These are phyloP conservation scores for Oceanodroma leucorhoa DNA, from an alignment of 2,797 vertebrate genomes.

Conservation along the genomic window DNA sequence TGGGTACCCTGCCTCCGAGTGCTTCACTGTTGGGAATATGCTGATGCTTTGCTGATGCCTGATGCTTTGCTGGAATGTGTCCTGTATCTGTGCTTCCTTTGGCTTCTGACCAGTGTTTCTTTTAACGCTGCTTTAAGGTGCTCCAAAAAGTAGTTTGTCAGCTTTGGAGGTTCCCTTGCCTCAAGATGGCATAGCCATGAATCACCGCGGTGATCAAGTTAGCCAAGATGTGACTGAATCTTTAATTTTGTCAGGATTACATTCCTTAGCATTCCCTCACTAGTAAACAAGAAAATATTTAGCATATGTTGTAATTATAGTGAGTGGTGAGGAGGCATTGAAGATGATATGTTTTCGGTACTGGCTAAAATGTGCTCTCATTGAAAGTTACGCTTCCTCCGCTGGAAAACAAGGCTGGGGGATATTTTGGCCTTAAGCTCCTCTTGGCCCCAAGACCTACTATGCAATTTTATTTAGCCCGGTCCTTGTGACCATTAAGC, in stretches of 20 bases:
- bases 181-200: conserved; percentile 13
- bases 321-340: neutral
- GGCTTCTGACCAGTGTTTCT: neutral
- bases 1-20: conserved; percentile 4
- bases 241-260: conserved; percentile 24
- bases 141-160: neutral
- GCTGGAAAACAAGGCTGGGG: neutral
- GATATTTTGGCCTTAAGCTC: neutral
- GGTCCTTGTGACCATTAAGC: neutral
- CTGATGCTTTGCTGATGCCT: neutral
- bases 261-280: conserved; percentile 1
- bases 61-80: conserved; percentile 25
- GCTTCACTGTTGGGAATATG: neutral
- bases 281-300: conserved; percentile 12
- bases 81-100: neutral
- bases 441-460: neutral
- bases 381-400: neutral
- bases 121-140: conserved; percentile 10
- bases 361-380: neutral
- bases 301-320: neutral
- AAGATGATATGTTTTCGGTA: neutral
- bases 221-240: conserved; percentile 31
- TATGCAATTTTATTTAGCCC: neutral
- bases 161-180: conserved; percentile 15
- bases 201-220: neutral